phyloP scores from a whole-genome alignment of 2,113 vertebrate genomes.

The Urocolius indicus region DNA sequence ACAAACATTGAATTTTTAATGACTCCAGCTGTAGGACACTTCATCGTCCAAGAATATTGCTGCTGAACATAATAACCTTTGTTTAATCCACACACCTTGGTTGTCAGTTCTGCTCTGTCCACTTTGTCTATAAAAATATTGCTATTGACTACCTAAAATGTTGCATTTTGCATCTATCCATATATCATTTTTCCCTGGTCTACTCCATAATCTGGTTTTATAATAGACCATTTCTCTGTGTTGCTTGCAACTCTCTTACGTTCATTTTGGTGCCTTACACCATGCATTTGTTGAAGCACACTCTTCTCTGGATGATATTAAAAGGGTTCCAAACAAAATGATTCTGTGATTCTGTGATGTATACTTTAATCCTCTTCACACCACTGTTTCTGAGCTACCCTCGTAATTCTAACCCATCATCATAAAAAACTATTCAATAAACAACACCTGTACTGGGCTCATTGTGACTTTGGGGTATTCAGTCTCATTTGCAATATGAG shows the following conservation, averaged over 20 bases:
- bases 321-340: too few relatives aligned
- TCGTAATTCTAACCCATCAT: not conserved
- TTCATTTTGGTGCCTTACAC: not conserved
- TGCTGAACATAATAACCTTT: conserved; percentile 1
- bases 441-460: rapidly evolving
- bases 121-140: not conserved
- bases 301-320: not conserved
- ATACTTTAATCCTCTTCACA: not conserved
- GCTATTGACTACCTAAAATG: not conserved
- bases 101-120: not conserved
- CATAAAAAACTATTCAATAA: not conserved
- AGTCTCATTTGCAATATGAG: not conserved
- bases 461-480: not conserved
- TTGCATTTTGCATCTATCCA: not conserved
- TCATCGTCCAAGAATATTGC: not conserved
- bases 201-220: not conserved
- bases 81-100: rapidly evolving
- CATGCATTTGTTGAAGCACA: rapidly evolving
- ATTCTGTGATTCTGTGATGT: too few relatives aligned
- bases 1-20: conserved; percentile 54
- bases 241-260: not conserved
- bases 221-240: not conserved
- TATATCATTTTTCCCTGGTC: not conserved
- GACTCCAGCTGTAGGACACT: conserved; percentile 40
- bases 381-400: not conserved